Evolutionary conservation across 2,797 vertebrate genomes (phyloP).

Genomic region (Epinephelus awoara): DNA sequence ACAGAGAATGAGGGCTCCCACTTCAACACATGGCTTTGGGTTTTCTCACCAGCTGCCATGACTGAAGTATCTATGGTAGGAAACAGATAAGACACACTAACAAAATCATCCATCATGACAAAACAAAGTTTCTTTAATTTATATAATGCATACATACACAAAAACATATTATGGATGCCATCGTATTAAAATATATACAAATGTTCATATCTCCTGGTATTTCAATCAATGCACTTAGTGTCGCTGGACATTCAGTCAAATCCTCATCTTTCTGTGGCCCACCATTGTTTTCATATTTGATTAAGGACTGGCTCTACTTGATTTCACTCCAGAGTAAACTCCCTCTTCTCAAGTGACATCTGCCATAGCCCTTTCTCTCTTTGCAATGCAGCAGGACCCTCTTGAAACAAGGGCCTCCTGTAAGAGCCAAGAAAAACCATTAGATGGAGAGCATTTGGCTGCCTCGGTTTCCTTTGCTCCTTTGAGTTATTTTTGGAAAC

Average conservation of each 20-base stretch:
- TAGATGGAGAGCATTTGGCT: slow-evolving; percentile 23
- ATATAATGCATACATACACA: too few species aligned
- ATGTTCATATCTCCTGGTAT: neutral
- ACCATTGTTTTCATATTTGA: slow-evolving; percentile 48
- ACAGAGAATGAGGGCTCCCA: neutral
- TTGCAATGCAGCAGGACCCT: slow-evolving; percentile 49
- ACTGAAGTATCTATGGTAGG: neutral
- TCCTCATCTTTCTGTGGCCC: slow-evolving; percentile 1
- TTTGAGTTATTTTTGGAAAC: slow-evolving; percentile 44
- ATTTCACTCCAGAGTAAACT: slow-evolving; percentile 56
- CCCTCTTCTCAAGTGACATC: slow-evolving; percentile 58
- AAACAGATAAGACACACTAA: neutral
- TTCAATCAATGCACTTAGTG: slow-evolving; percentile 13
- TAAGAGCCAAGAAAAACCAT: slow-evolving; percentile 46
- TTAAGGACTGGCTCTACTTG: slow-evolving; percentile 44
- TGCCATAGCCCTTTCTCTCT: slow-evolving; percentile 51
- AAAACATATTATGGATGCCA: too few species aligned
- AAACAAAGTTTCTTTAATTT: neutral
- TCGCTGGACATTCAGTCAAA: slow-evolving; percentile 20
- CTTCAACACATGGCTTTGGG: neutral
- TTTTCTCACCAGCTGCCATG: neutral
- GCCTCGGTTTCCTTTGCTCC: slow-evolving; percentile 27
- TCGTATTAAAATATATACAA: neutral
- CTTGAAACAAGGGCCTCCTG: slow-evolving; percentile 51
- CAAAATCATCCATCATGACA: neutral